Evolutionary conservation across 2,797 vertebrate species (phyloP), one percentile per base, ranked within the genome.

Genomic region (Phoxinus dragarum): DNA sequence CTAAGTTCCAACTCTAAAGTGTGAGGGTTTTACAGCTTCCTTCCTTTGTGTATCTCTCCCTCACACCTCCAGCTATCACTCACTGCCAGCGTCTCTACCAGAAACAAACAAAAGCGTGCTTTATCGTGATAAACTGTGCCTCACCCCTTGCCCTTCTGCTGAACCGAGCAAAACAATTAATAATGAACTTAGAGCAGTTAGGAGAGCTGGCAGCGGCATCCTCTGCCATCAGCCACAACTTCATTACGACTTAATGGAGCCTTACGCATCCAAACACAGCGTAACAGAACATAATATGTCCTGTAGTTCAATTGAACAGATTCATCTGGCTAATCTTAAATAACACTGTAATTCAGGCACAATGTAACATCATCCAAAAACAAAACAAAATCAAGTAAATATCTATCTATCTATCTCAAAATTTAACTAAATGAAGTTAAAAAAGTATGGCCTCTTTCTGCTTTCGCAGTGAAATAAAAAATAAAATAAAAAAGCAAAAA

Each of bases 151-250:
- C 77, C 85, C 86, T 87, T 61, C 47, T 54, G 54, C 10, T 90
- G 88, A 91, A 88, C 89, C 85, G 49, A 80, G 52, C 66, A 40
- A 74, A 81, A 84, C 81, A 90, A 90, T 91, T 90, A 90, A 88
- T 90, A 88, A 88, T 86, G 82, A 90, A 88, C 88, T 76, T 82
- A 88, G 79, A 67, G 52, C 82, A 36, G 84, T 83, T 67, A 49
- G 86, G 34, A 49, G 76, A 88, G 85, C 31, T 74, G 85, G 75
- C 68, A 76, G 84, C 49, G 67, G 68, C 77, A 84, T 87, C 80
- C 75, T 56, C 64, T 81, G 76, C 69, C 54, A 64, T 82, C 80
- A 72, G 86, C 49, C 72, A 80, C 82, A 88, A 88, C 72, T 84
- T 86, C 49, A 86, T 82, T 86, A 84, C 38, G 42, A 73, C 78